phyloP scores from a whole-genome alignment of 2,113 vertebrate species.

The Oxygymnocypris stewartii region DNA sequence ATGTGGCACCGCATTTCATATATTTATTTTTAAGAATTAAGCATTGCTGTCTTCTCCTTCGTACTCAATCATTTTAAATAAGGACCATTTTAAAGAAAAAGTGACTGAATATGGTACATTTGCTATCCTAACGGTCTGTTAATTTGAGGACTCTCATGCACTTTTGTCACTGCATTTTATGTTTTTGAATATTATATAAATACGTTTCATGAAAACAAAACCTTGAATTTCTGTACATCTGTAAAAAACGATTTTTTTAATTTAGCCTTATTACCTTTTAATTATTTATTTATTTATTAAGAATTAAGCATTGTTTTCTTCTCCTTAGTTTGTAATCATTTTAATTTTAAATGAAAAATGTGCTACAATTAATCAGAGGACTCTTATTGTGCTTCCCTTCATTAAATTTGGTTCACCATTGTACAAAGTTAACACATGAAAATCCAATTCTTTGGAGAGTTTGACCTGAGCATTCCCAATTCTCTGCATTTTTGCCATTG shows the following conservation, averaged over 20 bases:
- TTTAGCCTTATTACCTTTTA: neutral
- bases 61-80: neutral
- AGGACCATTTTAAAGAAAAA: neutral
- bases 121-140: neutral
- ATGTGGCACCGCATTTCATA: neutral
- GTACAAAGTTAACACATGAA: constrained; percentile 39
- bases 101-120: neutral
- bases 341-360: neutral
- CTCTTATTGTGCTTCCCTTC: neutral
- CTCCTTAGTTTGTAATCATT: neutral
- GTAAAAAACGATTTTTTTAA: neutral
- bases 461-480: constrained; percentile 39
- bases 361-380: neutral
- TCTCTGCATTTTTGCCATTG: constrained; percentile 41
- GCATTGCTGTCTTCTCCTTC: neutral
- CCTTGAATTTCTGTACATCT: neutral
- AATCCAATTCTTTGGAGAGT: constrained; percentile 27
- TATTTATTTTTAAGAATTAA: neutral
- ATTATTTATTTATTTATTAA: neutral
- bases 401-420: constrained; percentile 28
- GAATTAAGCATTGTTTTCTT: neutral
- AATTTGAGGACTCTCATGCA: neutral
- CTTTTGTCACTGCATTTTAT: neutral
- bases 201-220: neutral
- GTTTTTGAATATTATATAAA: neutral